Evolutionary conservation across 2,797 vertebrate genomes (phyloP), one percentile per base, ranked within the genome.

Genomic region (Harpagifer antarcticus): DNA sequence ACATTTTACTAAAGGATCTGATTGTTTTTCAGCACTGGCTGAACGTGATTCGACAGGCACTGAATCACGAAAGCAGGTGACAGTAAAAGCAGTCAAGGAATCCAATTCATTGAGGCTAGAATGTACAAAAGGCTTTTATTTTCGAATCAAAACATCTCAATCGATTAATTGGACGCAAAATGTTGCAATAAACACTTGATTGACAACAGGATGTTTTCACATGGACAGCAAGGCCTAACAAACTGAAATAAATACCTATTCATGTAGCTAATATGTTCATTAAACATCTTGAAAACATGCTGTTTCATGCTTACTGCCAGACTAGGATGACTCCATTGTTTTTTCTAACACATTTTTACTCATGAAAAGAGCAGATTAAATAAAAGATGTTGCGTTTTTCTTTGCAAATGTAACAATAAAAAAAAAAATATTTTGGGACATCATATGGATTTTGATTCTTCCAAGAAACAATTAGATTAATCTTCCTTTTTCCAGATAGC

Each of bases 91-190:
- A 44, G 6, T 37, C 14, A 15, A 47, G 4, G 20, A 72, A 70
- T 27, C 16, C 3, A 23, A 55, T 6, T 71, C 19, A 45, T 61
- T 73, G 48, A 81, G 60, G 27, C 40, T 53, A 55, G 6, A 82
- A 73, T 70, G 48, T 81, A 76, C 50, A 88, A 90, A 87, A 82
- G 60, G 17, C 52, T 47, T 92, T 90, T 81, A 72, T 88, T 91
- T 80, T 62, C 40, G 8, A 74, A 58, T 69, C 55, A 53, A 31
- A 13, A 17, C 17, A 65, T 59, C 47, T 53, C 16, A 13, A 40
- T 63, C 53, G 37, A 10, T 61, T 80, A 27, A 72, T 33, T 17
- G 17, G 58, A 74, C 48, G 55, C 43, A 65, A 4, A 37, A 42
- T 19, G 70, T 52, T 50, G 50, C 59, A 52, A 9, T 62, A 44